Percentiles rank a stretch among this genome's conserved stretches.
These are phyloP conservation scores for Notarius lentiginosus DNA, from an alignment of 2,113 vertebrate species.

Conservation along the genomic window DNA sequence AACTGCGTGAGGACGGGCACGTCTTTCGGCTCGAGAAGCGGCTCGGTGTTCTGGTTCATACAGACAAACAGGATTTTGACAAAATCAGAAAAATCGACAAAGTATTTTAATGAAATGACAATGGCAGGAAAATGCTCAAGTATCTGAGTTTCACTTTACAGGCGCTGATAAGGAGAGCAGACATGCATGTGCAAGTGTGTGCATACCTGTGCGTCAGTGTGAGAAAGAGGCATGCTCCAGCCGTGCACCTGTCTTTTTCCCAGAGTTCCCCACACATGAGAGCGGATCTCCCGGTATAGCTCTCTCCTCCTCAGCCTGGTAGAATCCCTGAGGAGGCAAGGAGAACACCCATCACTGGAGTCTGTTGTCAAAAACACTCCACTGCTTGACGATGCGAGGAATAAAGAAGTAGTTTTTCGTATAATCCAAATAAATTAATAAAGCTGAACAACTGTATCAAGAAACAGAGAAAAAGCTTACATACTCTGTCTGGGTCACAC, in stretches of 20 bases:
- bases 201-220: conserved; percentile 59
- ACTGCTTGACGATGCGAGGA: background rate
- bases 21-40: conserved; percentile 67
- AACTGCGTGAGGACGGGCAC: conserved; percentile 75
- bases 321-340: conserved; percentile 45
- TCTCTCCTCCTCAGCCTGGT: conserved; percentile 73
- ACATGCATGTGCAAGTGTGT: background rate
- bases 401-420: background rate
- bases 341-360: background rate
- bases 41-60: conserved; percentile 58
- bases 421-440: background rate
- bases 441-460: background rate
- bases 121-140: background rate
- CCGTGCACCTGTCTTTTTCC: conserved; percentile 77
- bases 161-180: background rate
- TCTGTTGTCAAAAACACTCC: background rate
- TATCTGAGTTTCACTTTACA: background rate
- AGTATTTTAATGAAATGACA: background rate
- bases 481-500: conserved; percentile 64
- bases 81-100: background rate
- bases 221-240: conserved; percentile 73
- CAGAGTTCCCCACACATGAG: conserved; percentile 75
- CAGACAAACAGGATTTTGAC: background rate
- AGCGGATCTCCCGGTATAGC: conserved; percentile 77
- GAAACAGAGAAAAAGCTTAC: conserved; percentile 27